phyloP scores from a whole-genome alignment of 2,113 vertebrate genomes.

The Callionymus lyra region DNA sequence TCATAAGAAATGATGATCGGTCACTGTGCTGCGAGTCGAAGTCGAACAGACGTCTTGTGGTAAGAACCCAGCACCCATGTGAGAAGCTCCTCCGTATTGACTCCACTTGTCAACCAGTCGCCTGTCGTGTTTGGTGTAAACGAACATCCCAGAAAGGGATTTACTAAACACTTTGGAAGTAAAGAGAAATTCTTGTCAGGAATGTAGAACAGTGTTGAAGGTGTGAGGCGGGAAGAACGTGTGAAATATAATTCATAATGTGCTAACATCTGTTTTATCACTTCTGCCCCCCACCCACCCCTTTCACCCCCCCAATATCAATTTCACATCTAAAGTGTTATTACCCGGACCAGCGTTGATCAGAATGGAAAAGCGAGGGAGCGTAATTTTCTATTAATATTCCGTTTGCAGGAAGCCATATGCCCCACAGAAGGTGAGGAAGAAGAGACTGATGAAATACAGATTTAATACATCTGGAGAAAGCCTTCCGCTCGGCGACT shows the following conservation, averaged over 20 bases:
- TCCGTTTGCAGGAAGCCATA: constrained; percentile 16
- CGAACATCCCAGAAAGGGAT: no score
- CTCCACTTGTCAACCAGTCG: no score
- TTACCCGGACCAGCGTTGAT: constrained; percentile 5
- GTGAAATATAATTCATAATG: not conserved
- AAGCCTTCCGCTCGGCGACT: constrained; percentile 53
- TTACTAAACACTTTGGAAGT: no score
- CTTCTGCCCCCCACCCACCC: constrained; percentile 1
- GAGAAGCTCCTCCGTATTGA: no score
- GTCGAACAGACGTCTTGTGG: no score
- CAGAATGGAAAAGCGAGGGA: constrained; percentile 18
- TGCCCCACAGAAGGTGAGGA: no score
- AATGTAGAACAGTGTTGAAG: no score
- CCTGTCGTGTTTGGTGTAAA: no score
- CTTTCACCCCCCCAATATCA: constrained; percentile 2
- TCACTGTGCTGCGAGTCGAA: no score
- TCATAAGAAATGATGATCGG: no score
- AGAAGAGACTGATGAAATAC: constrained; percentile 58
- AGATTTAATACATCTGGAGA: constrained; percentile 48
- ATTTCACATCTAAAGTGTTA: constrained; percentile 8
- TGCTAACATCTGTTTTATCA: constrained; percentile 4
- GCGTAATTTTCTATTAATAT: constrained; percentile 43
- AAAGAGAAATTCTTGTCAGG: no score
- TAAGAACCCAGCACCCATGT: no score
- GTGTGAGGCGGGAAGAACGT: not conserved